Evolutionary conservation across 64 coral and sea anemone species (phyloP).

Genomic region (Montipora foliosa): DNA sequence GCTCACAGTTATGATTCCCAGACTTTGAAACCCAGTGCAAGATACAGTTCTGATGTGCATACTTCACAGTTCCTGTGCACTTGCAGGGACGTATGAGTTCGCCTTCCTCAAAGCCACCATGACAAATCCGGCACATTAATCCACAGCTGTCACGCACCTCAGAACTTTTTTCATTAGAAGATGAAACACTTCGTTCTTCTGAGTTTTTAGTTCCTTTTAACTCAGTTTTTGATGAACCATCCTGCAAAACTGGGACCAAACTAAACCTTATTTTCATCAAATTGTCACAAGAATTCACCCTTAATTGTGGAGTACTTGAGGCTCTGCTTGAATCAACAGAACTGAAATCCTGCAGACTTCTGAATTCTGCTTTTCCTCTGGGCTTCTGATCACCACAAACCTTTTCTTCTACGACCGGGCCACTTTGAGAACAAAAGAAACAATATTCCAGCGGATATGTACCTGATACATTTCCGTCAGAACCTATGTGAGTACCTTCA

Average conservation of each 20-base stretch:
- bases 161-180: background rate
- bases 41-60: slow-evolving; percentile 94
- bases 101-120: slow-evolving; percentile 86
- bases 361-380: background rate
- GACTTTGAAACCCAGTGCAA: slow-evolving; percentile 96
- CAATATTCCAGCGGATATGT: background rate
- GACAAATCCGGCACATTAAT: slow-evolving; percentile 92
- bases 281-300: background rate
- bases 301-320: background rate
- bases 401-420: slow-evolving; percentile 51
- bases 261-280: background rate
- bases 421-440: slow-evolving; percentile 59
- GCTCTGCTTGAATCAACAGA: slow-evolving; percentile 40
- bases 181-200: background rate
- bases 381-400: background rate
- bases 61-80: slow-evolving; percentile 90
- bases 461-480: background rate
- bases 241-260: slow-evolving; percentile 10
- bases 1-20: slow-evolving; percentile 86
- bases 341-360: slow-evolving; percentile 23
- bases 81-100: slow-evolving; percentile 80
- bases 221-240: background rate
- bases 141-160: slow-evolving; percentile 43
- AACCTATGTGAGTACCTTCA: background rate
- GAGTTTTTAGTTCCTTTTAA: background rate